Conservation (phyloP, 2,113 vertebrate species). For the Raja brachyura region DNA sequence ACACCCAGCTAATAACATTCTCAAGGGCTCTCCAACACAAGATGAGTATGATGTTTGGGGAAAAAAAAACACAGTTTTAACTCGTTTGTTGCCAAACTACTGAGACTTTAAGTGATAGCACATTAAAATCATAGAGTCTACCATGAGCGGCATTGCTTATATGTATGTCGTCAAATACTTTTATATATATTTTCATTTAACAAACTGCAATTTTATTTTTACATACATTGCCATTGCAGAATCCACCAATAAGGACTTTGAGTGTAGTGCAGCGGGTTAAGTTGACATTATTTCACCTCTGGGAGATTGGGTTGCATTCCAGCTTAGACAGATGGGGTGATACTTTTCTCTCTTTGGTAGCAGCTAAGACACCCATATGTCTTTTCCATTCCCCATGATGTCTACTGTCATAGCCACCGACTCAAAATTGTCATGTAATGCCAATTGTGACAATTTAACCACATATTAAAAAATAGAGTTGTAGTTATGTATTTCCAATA, state of each 20-base stretch:
- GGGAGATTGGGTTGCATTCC: neutral
- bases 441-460: neutral
- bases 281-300: conserved; percentile 1
- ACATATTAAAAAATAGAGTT: neutral
- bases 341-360: neutral
- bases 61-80: conserved; percentile 66
- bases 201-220: too few relatives aligned
- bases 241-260: too few relatives aligned
- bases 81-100: conserved; percentile 73
- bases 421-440: neutral
- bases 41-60: conserved; percentile 86
- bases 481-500: neutral
- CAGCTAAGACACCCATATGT: neutral
- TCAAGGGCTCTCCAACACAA: conserved; percentile 99
- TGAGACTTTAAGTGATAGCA: conserved; percentile 11
- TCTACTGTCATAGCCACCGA: neutral
- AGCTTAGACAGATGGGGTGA: conserved; percentile 32
- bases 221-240: neutral
- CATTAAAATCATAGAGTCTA: neutral
- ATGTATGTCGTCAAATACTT: neutral
- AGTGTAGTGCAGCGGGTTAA: neutral
- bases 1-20: conserved; percentile 99
- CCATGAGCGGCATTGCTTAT: neutral
- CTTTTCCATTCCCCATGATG: neutral
- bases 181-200: neutral